Percentiles rank a stretch among this genome's conserved stretches.
Conservation (phyloP, 2,888 invertebrate species). For the Drosophila melanocephala region DNA sequence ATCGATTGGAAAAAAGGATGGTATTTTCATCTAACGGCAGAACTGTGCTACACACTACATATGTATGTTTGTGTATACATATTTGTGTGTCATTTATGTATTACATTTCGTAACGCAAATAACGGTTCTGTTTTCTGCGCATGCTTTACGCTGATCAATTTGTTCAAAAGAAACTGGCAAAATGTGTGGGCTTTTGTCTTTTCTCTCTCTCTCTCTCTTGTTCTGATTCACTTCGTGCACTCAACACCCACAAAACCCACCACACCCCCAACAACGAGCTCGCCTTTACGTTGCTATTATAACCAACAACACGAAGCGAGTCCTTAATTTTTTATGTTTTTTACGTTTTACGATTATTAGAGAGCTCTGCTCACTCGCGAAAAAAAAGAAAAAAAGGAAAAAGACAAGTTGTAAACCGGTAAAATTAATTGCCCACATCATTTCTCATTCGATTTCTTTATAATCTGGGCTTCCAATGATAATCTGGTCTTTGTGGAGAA, state of each 20-base stretch:
- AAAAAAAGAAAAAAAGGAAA: neutral
- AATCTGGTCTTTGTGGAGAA: constrained; percentile 84
- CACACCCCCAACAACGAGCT: neutral
- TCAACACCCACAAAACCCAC: neutral
- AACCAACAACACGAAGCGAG: no score
- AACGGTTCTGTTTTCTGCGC: neutral
- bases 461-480: constrained; percentile 25
- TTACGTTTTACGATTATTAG: no score
- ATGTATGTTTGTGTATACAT: neutral
- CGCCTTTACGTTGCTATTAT: no score
- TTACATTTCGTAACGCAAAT: neutral
- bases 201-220: neutral
- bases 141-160: constrained; percentile 1
- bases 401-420: neutral
- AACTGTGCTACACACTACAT: neutral
- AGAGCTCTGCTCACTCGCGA: neutral
- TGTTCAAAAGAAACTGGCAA: neutral
- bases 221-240: neutral
- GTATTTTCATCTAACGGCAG: neutral
- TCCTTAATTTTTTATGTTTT: no score
- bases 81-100: neutral
- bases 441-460: neutral
- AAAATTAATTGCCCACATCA: neutral
- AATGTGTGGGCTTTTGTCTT: neutral
- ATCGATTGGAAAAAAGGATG: neutral